These are phyloP conservation scores for Hassar affinis DNA, from an alignment of 2,113 vertebrate genomes.

Conservation along the genomic window DNA sequence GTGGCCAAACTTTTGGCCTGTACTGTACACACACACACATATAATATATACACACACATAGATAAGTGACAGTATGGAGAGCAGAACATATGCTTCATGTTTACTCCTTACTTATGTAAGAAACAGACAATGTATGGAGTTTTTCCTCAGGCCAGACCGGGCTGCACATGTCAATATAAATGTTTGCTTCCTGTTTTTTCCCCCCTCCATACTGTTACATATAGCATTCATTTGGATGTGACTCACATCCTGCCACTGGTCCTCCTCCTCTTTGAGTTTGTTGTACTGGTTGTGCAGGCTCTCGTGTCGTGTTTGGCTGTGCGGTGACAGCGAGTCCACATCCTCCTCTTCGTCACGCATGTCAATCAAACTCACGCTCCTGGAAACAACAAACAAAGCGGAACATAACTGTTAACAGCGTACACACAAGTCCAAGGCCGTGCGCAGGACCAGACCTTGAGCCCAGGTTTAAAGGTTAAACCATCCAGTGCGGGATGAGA, in stretches of 20 bases:
- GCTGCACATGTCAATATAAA: not conserved
- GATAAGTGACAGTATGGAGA: not conserved
- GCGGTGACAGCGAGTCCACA: slow-evolving; percentile 75
- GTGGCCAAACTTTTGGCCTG: no score
- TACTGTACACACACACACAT: not conserved
- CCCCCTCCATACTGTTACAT: not conserved
- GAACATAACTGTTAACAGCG: not conserved
- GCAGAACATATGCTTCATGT: not conserved
- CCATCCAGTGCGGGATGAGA: not conserved
- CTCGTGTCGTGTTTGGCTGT: slow-evolving; percentile 87
- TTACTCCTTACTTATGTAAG: not conserved
- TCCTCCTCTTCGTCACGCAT: slow-evolving; percentile 90
- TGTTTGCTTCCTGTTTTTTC: not conserved
- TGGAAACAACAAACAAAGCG: slow-evolving; percentile 56
- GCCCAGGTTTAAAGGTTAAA: not conserved
- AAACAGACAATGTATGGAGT: not conserved
- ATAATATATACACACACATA: not conserved
- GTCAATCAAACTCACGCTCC: slow-evolving; percentile 93
- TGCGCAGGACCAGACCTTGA: not conserved
- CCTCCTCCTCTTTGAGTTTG: slow-evolving; percentile 86
- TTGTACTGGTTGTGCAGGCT: slow-evolving; percentile 83
- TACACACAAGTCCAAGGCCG: not conserved
- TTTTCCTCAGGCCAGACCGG: not conserved
- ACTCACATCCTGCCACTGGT: slow-evolving; percentile 93
- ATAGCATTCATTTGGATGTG: not conserved